These are phyloP conservation scores for Rafetus swinhoei DNA, from an alignment of 2,113 vertebrate species.

Conservation along the genomic window DNA sequence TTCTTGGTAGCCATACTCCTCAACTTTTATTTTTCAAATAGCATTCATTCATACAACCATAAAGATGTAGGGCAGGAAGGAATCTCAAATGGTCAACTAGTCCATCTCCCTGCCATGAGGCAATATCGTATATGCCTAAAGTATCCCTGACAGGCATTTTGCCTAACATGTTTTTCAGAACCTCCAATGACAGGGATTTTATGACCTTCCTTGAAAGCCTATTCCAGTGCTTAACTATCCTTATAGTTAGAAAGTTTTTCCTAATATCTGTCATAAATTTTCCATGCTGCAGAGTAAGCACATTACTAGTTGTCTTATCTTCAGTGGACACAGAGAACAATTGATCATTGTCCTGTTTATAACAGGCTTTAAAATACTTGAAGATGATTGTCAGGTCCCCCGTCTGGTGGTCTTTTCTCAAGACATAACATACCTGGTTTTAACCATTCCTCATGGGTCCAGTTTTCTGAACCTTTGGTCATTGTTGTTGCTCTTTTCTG, in stretches of 20 bases:
- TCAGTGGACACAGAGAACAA: not conserved
- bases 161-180: slow-evolving; percentile 34
- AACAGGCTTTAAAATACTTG: not conserved
- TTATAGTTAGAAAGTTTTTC: not conserved
- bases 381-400: not conserved
- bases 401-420: not conserved
- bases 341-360: not conserved
- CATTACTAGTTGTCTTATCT: not conserved
- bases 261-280: not conserved
- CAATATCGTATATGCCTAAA: not conserved
- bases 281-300: not conserved
- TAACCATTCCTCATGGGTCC: not conserved
- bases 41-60: not conserved
- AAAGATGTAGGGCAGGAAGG: not conserved
- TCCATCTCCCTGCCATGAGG: not conserved
- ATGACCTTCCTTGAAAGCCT: not conserved
- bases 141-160: not conserved
- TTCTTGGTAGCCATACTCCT: slow-evolving; percentile 42
- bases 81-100: not conserved
- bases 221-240: not conserved
- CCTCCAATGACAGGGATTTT: not conserved
- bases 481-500: not conserved
- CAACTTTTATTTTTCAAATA: not conserved
- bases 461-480: not conserved
- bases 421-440: not conserved